Conservation (phyloP, 1,140 invertebrate genomes). For the Drosophila tani region DNA sequence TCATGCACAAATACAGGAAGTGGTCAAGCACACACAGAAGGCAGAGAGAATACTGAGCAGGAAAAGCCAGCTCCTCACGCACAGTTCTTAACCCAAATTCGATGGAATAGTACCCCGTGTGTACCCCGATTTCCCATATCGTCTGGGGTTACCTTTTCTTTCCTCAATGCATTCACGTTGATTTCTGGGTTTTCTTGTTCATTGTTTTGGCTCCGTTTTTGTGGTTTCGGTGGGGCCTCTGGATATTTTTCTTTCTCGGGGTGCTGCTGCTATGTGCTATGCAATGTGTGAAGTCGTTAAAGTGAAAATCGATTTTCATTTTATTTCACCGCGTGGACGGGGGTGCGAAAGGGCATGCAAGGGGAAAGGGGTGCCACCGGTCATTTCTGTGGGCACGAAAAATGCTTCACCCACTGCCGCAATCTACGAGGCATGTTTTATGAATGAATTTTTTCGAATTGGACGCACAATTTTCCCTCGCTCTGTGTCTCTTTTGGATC, state of each 20-base stretch:
- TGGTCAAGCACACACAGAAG: conserved; percentile 55
- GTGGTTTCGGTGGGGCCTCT: conserved; percentile 71
- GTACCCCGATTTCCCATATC: conserved; percentile 2
- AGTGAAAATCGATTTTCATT: conserved; percentile 79
- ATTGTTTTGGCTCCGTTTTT: conserved; percentile 62
- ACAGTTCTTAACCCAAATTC: conserved; percentile 75
- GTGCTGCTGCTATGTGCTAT: conserved; percentile 13
- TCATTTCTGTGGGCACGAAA: conserved; percentile 52
- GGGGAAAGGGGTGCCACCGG: conserved; percentile 7
- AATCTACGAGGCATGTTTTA: conserved; percentile 77
- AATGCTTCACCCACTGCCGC: conserved; percentile 69
- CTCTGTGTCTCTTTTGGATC: conserved; percentile 27
- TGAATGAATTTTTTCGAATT: conserved; percentile 81
- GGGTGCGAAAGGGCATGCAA: not conserved
- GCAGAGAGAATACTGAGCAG: conserved; percentile 25
- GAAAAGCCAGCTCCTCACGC: conserved; percentile 23
- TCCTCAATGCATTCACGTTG: conserved; percentile 56
- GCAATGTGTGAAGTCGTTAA: conserved; percentile 78
- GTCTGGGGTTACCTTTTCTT: conserved; percentile 57
- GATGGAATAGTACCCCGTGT: conserved; percentile 11
- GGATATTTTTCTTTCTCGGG: conserved; percentile 52
- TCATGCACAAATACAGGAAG: conserved; percentile 73
- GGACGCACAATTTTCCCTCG: conserved; percentile 66
- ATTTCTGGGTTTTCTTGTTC: conserved; percentile 56
- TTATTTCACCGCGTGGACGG: conserved; percentile 66